Percentiles rank a stretch among this genome's conserved stretches.
These are phyloP conservation scores for Tupaia chinensis DNA, from an alignment of 2,113 vertebrate species.

Conservation along the genomic window DNA sequence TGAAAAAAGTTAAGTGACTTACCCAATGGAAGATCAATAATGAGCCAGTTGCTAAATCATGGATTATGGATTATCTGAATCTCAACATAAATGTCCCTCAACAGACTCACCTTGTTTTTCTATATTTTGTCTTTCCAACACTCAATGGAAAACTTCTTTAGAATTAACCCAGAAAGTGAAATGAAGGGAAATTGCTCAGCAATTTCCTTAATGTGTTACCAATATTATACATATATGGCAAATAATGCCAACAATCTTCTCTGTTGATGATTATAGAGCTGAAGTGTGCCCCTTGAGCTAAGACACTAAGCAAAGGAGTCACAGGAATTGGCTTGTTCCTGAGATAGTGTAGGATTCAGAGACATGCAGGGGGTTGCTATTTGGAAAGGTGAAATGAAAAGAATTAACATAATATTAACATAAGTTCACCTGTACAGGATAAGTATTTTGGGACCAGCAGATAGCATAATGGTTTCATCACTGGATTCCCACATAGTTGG, in stretches of 20 bases:
- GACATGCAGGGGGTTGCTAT: neutral
- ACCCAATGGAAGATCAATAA: neutral
- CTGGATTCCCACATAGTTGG: too few species aligned
- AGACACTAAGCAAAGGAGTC: neutral
- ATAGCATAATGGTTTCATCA: too few species aligned
- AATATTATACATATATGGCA: neutral
- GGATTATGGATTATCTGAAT: neutral
- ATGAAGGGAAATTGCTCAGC: neutral
- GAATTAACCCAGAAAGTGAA: neutral
- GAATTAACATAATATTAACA: neutral
- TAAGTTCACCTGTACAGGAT: neutral
- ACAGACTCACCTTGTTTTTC: neutral
- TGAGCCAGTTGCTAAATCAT: neutral
- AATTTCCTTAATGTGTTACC: constrained; percentile 17
- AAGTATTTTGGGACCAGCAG: too few species aligned
- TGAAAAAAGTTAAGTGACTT: constrained; percentile 25
- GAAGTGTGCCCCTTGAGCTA: neutral
- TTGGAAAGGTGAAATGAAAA: neutral
- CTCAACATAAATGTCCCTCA: neutral
- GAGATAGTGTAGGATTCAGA: neutral
- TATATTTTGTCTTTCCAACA: neutral
- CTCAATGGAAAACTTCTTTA: neutral
- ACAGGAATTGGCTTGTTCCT: neutral
- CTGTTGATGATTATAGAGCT: neutral
- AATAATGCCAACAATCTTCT: neutral